Evolutionary conservation across 2,113 vertebrate genomes (phyloP).

Genomic region (Lynx canadensis): DNA sequence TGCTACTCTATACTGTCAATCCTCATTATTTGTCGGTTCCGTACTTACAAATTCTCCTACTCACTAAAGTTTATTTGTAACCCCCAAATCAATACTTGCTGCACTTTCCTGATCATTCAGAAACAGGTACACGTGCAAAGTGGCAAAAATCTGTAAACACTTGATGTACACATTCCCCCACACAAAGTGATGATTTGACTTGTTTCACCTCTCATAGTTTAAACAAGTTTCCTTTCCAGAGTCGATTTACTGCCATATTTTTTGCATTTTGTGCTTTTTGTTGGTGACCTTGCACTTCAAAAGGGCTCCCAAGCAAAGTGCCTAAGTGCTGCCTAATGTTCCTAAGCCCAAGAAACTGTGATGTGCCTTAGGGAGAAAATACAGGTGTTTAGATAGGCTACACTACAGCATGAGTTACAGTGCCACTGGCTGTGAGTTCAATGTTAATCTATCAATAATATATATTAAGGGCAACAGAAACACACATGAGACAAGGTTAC

Average conservation of each 20-base stretch:
- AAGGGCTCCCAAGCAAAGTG: background rate
- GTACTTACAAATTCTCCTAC: background rate
- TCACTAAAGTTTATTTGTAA: background rate
- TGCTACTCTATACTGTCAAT: background rate
- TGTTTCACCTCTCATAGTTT: background rate
- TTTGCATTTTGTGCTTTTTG: background rate
- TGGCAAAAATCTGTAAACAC: background rate
- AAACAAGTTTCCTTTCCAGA: background rate
- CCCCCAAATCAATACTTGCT: background rate
- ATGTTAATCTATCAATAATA: background rate
- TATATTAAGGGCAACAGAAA: background rate
- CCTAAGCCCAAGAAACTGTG: background rate
- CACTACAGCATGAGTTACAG: background rate
- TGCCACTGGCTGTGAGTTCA: background rate
- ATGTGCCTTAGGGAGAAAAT: background rate
- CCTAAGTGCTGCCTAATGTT: background rate
- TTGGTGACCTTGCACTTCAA: conserved; percentile 15
- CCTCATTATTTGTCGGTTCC: background rate
- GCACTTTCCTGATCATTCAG: background rate
- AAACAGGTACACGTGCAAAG: background rate
- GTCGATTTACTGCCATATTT: background rate
- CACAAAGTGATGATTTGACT: background rate
- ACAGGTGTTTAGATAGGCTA: background rate
- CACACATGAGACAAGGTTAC: background rate
- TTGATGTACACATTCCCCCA: background rate